phyloP scores from a whole-genome alignment of 1,140 invertebrate genomes.

The Drosophila bifasciata region DNA sequence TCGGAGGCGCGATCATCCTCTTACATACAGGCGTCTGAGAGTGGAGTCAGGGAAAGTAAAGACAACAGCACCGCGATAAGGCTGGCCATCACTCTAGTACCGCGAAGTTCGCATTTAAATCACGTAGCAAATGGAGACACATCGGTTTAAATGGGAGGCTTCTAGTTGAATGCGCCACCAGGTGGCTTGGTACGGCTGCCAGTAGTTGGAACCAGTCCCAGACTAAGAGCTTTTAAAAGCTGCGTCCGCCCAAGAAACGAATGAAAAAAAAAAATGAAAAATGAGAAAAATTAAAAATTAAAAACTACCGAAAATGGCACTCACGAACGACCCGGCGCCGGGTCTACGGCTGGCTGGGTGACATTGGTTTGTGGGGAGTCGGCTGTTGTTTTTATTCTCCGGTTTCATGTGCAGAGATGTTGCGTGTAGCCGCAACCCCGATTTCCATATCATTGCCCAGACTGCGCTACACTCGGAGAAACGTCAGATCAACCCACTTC shows the following conservation, averaged over 20 bases:
- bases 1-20: slow-evolving; percentile 22
- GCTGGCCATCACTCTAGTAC: slow-evolving; percentile 29
- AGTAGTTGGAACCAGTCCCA: slow-evolving; percentile 21
- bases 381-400: slow-evolving; percentile 23
- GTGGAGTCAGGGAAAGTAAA: slow-evolving; percentile 58
- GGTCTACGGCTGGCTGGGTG: slow-evolving; percentile 47
- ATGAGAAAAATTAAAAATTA: no score
- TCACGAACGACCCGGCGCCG: slow-evolving; percentile 45
- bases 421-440: slow-evolving; percentile 66
- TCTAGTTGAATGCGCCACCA: slow-evolving; percentile 58
- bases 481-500: not conserved
- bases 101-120: slow-evolving; percentile 29
- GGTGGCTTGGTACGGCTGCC: slow-evolving; percentile 27
- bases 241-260: slow-evolving; percentile 38
- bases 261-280: no score
- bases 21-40: slow-evolving; percentile 59
- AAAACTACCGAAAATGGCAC: slow-evolving; percentile 48
- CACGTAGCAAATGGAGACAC: slow-evolving; percentile 27
- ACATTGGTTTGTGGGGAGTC: slow-evolving; percentile 63
- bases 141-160: slow-evolving; percentile 57
- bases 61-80: slow-evolving; percentile 28
- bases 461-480: slow-evolving; percentile 17
- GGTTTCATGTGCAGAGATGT: slow-evolving; percentile 32
- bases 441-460: slow-evolving; percentile 30
- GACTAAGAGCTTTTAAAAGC: slow-evolving; percentile 39